phyloP scores from a whole-genome alignment of 2,888 invertebrate species.

The Monopis laevigella region DNA sequence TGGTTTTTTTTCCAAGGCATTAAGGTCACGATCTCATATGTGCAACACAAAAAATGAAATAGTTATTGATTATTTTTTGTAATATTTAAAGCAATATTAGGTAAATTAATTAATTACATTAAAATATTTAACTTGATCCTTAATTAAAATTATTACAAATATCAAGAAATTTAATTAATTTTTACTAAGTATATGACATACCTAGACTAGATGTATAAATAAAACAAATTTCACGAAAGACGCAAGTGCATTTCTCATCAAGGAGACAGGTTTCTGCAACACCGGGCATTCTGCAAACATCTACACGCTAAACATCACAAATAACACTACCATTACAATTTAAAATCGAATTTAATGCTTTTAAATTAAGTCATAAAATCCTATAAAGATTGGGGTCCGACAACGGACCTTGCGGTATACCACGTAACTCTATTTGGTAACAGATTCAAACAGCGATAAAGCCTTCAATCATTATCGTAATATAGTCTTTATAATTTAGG shows the following conservation, averaged over 20 bases:
- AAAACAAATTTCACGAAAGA: neutral
- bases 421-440: constrained; percentile 22
- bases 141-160: too few species aligned
- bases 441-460: constrained; percentile 44
- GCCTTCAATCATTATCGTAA: constrained; percentile 20
- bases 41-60: too few species aligned
- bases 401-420: constrained; percentile 36
- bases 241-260: constrained; percentile 34
- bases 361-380: constrained; percentile 37
- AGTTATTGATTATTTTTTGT: too few species aligned
- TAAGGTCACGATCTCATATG: too few species aligned
- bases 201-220: neutral
- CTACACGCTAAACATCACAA: constrained; percentile 26
- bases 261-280: constrained; percentile 49
- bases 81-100: too few species aligned
- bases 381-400: constrained; percentile 24
- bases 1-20: too few species aligned
- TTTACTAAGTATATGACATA: too few species aligned
- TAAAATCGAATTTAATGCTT: constrained; percentile 34
- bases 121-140: too few species aligned
- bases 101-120: too few species aligned
- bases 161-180: too few species aligned
- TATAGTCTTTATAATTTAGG: neutral
- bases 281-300: constrained; percentile 48
- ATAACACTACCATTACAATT: constrained; percentile 22